Evolutionary conservation across 2,888 invertebrate genomes (phyloP).

Genomic region (Neria commutata): DNA sequence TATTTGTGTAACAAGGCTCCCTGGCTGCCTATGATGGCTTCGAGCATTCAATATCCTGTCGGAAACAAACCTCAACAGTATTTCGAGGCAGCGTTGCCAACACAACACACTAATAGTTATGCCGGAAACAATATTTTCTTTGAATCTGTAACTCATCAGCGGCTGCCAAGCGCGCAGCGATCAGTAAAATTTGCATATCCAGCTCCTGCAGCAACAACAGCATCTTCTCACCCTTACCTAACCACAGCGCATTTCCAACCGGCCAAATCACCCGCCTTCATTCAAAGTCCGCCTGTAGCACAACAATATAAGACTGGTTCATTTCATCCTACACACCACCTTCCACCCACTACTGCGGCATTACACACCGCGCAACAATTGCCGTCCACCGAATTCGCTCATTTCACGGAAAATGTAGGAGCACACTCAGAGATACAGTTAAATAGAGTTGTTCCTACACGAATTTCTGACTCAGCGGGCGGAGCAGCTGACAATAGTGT

Average conservation of each 20-base stretch:
- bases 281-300: constrained; percentile 69
- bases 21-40: constrained; percentile 75
- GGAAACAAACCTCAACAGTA: constrained; percentile 26
- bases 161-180: constrained; percentile 29
- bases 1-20: constrained; percentile 80
- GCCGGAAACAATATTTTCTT: too few relatives aligned
- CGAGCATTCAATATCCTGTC: constrained; percentile 38
- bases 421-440: constrained; percentile 52
- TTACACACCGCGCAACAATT: constrained; percentile 54
- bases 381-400: constrained; percentile 35
- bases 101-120: too few relatives aligned
- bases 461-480: constrained; percentile 14
- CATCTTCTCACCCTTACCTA: too few relatives aligned
- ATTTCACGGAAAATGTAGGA: constrained; percentile 45
- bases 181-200: constrained; percentile 39
- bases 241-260: too few relatives aligned
- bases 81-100: background rate
- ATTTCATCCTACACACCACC: constrained; percentile 54
- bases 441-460: constrained; percentile 35
- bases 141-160: too few relatives aligned
- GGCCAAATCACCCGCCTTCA: too few relatives aligned
- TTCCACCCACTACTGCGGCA: constrained; percentile 30
- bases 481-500: constrained; percentile 41
- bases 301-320: constrained; percentile 70
- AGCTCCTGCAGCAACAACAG: constrained; percentile 11